Evolutionary conservation across 2,888 invertebrate genomes (phyloP), one percentile per base, ranked within the genome.

Genomic region (Drosophila pseudotakahashii): DNA sequence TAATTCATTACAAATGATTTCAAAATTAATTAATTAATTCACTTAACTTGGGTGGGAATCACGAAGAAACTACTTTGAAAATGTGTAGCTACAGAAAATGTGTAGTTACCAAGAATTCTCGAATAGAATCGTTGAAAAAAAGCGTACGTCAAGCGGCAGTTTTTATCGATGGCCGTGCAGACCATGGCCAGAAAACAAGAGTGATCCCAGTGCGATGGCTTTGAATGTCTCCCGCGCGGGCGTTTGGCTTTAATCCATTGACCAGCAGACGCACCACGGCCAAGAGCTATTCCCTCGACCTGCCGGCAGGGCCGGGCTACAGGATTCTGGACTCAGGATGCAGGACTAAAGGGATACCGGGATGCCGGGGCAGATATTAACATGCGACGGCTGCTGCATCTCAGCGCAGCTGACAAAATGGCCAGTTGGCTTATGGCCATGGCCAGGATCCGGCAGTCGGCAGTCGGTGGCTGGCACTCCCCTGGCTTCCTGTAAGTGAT

Each of bases 401-500:
- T 66, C 78, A 66, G 52, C 68, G 78, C 70, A 71, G 70, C 76
- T 80, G 78, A 76, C 76, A 78, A 83, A 83, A 80, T 66, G 79
- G 68, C 70, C 72, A 76, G 79, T 71, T 84, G 78, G 74, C 84
- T 78, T 78, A 72, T 73, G 63, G 73, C 73, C 73, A 74, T 72
- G 71, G 73, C 73, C 73, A 73, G 62, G 41, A 62, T 54, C 62
- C 19, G 42, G 16, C 2, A 16, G 41, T 41, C 16, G 41, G 19
- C 45, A 11, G 62, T 45, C 53, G 36, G 19, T 36, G 11, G 62
- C 39, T 42, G 36, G 11, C 54, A n/a, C 45, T 57, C 48, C 34
- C 45, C 70, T 66, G 71, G 69, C 76, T 69, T 81, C 85, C 88
- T 88, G 88, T 85, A 88, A 84, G 83, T 84, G 88, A 84, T 88